Evolutionary conservation across 2,888 invertebrate species (phyloP).

Genomic region (Orthonychiurus folsomi): DNA sequence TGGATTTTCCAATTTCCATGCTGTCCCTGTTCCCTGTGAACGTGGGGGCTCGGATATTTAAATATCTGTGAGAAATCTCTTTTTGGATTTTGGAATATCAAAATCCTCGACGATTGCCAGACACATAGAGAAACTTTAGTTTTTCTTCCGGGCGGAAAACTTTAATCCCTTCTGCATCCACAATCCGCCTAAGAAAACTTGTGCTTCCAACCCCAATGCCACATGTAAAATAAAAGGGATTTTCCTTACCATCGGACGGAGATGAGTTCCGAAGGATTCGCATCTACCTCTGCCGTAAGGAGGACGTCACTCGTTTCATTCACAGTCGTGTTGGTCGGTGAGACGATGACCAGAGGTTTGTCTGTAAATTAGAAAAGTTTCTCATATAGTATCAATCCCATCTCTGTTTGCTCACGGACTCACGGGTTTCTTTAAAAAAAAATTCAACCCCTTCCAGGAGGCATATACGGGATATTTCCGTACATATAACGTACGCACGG

Average conservation of each 20-base stretch:
- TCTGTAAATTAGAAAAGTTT: conserved; percentile 50
- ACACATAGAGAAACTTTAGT: too few species aligned
- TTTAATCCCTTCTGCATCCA: background rate
- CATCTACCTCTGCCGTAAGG: conserved; percentile 70
- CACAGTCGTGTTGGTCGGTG: conserved; percentile 64
- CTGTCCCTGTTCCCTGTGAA: too few species aligned
- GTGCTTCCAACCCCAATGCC: background rate
- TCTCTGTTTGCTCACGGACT: background rate
- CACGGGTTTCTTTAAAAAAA: too few species aligned
- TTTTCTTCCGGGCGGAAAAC: too few species aligned
- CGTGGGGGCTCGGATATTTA: too few species aligned
- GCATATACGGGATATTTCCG: too few species aligned
- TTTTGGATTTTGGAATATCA: too few species aligned
- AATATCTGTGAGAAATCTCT: too few species aligned
- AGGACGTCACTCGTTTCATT: conserved; percentile 66
- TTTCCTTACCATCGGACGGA: conserved; percentile 66
- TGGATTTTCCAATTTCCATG: too few species aligned
- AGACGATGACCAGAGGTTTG: conserved; percentile 71
- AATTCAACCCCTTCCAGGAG: too few species aligned
- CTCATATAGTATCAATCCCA: conserved; percentile 8
- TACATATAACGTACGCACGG: too few species aligned
- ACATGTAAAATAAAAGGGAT: background rate
- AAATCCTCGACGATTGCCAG: too few species aligned
- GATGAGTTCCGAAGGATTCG: conserved; percentile 71
- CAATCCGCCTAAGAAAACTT: background rate